A percentile compares a stretch with the other conserved stretches of the same genome.
These are phyloP conservation scores for Petrocephalus schoutedeni DNA, from an alignment of 2,797 vertebrate species.

Conservation along the genomic window DNA sequence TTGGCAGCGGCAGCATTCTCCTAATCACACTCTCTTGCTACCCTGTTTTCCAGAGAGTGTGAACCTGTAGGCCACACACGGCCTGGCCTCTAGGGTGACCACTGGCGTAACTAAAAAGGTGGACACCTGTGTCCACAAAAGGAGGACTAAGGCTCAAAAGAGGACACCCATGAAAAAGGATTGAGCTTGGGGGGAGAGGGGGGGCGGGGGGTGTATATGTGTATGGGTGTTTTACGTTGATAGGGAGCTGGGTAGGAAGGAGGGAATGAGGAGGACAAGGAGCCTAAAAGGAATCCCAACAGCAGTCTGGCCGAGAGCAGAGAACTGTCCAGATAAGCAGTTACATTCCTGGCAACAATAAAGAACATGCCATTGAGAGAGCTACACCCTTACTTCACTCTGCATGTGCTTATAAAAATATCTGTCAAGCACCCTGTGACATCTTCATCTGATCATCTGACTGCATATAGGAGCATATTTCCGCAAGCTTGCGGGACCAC, in stretches of 20 bases:
- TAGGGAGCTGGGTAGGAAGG: not conserved
- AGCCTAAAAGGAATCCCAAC: not conserved
- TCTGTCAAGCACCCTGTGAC: not conserved
- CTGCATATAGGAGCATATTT: not conserved
- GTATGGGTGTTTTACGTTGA: not conserved
- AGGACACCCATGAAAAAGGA: no score
- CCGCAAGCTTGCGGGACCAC: not conserved
- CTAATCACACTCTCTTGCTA: not conserved
- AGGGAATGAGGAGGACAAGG: not conserved
- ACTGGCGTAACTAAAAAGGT: not conserved
- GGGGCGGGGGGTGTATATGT: not conserved
- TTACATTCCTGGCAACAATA: not conserved
- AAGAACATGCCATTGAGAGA: not conserved
- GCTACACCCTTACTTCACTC: not conserved
- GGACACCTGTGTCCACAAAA: not conserved
- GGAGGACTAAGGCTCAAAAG: not conserved
- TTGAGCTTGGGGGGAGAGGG: no score
- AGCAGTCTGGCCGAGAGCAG: not conserved
- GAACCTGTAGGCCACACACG: not conserved
- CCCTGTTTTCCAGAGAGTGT: not conserved
- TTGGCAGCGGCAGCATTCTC: not conserved
- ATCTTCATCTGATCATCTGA: not conserved
- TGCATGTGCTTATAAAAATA: not conserved
- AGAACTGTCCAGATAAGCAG: not conserved
- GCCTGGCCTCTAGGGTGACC: not conserved